These are phyloP conservation scores for Sarcophaga peregrina DNA, from an alignment of 1,140 invertebrate species.

Conservation along the genomic window DNA sequence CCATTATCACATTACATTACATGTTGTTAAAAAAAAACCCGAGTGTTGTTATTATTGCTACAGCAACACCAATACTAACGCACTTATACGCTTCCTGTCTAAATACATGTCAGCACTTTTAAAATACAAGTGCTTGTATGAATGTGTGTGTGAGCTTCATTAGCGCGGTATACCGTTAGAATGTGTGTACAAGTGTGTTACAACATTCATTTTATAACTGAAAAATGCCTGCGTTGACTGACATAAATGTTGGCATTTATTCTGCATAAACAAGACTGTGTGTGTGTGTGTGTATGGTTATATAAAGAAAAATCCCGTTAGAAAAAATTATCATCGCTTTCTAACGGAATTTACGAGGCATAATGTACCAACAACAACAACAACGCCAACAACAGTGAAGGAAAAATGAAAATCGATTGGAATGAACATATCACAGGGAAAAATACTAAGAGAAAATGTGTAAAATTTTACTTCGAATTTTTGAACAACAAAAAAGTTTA, in stretches of 20 bases:
- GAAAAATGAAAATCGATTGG: too few species aligned
- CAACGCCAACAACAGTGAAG: too few species aligned
- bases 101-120: conserved; percentile 21
- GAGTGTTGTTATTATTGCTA: not conserved
- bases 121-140: not conserved
- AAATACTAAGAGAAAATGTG: too few species aligned
- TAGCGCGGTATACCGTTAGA: not conserved
- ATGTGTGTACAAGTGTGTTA: not conserved
- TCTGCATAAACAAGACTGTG: not conserved
- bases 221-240: not conserved
- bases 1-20: conserved; percentile 1
- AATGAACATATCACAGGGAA: too few species aligned
- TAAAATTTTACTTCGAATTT: too few species aligned
- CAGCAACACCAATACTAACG: too few species aligned
- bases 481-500: too few species aligned
- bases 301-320: not conserved
- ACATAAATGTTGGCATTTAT: not conserved
- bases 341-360: not conserved
- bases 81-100: not conserved
- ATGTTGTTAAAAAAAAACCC: too few species aligned
- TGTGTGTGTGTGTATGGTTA: not conserved
- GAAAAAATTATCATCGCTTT: not conserved
- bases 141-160: not conserved
- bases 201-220: not conserved
- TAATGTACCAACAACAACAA: not conserved